These are phyloP conservation scores for Taurulus bubalis DNA, from an alignment of 2,113 vertebrate species.

Conservation along the genomic window DNA sequence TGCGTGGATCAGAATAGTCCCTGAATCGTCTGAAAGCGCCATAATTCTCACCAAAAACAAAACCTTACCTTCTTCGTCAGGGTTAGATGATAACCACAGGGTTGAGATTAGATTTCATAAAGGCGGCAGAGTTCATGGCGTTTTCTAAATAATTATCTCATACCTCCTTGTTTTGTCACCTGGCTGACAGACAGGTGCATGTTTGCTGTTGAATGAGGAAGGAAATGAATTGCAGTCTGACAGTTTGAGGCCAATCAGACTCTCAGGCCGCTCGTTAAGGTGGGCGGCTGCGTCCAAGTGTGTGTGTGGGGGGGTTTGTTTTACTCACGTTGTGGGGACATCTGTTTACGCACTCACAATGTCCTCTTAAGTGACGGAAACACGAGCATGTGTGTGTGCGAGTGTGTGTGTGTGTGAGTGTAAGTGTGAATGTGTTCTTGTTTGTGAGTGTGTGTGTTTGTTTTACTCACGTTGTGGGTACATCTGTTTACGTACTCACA, in stretches of 20 bases:
- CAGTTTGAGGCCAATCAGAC: constrained; percentile 65
- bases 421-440: neutral
- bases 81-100: neutral
- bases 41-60: no score
- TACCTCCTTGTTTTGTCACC: neutral
- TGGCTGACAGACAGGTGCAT: constrained; percentile 23
- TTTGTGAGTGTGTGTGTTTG: constrained; percentile 8
- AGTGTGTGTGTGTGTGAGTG: neutral
- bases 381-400: no score
- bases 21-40: no score
- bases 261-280: constrained; percentile 39
- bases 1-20: no score
- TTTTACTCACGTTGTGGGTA: no score
- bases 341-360: no score
- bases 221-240: constrained; percentile 48
- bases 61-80: neutral
- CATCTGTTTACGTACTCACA: neutral
- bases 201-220: constrained; percentile 21
- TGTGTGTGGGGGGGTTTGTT: constrained; percentile 2
- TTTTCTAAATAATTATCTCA: neutral
- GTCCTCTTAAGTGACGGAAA: no score
- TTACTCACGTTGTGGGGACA: no score
- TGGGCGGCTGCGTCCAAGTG: constrained; percentile 10
- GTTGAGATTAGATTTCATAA: neutral
- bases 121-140: neutral